These are phyloP conservation scores for Rhinogobio ventralis DNA, from an alignment of 2,797 vertebrate genomes.

Conservation along the genomic window DNA sequence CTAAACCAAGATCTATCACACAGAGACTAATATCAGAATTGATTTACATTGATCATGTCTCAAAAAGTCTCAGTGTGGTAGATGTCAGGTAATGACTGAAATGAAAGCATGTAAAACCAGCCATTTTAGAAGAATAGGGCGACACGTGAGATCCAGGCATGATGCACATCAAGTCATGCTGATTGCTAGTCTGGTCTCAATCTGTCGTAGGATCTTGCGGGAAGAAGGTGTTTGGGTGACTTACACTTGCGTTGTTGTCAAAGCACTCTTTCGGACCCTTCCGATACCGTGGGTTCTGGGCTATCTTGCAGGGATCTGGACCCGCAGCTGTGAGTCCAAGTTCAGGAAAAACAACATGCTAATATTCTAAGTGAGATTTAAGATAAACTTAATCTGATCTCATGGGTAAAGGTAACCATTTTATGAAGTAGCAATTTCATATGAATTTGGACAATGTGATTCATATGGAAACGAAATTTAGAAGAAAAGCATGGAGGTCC, in stretches of 20 bases:
- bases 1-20: slow-evolving; percentile 69
- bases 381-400: neutral
- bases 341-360: slow-evolving; percentile 69
- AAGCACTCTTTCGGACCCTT: slow-evolving; percentile 91
- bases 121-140: slow-evolving; percentile 35
- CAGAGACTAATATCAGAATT: slow-evolving; percentile 49
- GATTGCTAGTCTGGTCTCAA: neutral
- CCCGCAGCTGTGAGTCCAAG: slow-evolving; percentile 80
- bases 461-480: neutral
- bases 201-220: neutral
- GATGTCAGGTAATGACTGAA: slow-evolving; percentile 59
- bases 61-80: slow-evolving; percentile 67
- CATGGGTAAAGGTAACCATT: neutral
- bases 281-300: slow-evolving; percentile 88
- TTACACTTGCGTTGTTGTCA: slow-evolving; percentile 88
- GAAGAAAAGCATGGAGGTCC: neutral
- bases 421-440: neutral
- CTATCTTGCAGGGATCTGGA: slow-evolving; percentile 88
- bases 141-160: slow-evolving; percentile 22
- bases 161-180: slow-evolving; percentile 57
- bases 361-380: neutral
- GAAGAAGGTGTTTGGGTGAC: slow-evolving; percentile 59
- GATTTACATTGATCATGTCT: neutral
- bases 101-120: slow-evolving; percentile 40
- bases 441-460: neutral